Conservation (phyloP, 2,113 vertebrate genomes). For the Pseudopodoces humilis region DNA sequence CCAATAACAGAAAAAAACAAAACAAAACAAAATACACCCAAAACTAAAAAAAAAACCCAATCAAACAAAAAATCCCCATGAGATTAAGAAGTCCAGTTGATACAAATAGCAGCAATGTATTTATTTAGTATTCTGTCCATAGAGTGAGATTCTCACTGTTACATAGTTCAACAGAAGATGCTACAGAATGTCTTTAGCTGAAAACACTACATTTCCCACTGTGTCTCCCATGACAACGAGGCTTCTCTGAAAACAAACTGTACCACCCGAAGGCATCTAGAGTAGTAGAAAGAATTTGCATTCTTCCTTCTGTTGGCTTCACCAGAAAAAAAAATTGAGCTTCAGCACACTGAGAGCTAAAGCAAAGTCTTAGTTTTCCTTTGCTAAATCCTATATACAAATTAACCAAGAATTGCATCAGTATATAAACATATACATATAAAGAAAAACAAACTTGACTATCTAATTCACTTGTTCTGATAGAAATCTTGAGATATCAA, state of each 20-base stretch:
- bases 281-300: conserved; percentile 8
- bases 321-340: background rate
- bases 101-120: background rate
- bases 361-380: background rate
- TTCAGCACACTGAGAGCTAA: background rate
- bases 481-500: background rate
- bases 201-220: conserved; percentile 31
- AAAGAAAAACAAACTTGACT: background rate
- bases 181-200: background rate
- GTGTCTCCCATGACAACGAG: conserved; percentile 44
- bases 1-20: background rate
- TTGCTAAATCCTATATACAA: background rate
- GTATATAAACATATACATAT: background rate
- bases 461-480: background rate
- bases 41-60: too few species aligned
- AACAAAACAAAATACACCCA: background rate
- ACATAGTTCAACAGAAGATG: conserved; percentile 10
- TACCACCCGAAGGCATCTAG: background rate
- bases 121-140: background rate
- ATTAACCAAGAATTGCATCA: background rate
- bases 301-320: background rate
- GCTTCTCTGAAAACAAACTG: conserved; percentile 24
- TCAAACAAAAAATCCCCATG: fast-evolving
- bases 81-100: background rate
- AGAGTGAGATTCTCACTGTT: background rate